These are phyloP conservation scores for Laspeyria flexula DNA, from an alignment of 2,888 invertebrate species.

Conservation along the genomic window DNA sequence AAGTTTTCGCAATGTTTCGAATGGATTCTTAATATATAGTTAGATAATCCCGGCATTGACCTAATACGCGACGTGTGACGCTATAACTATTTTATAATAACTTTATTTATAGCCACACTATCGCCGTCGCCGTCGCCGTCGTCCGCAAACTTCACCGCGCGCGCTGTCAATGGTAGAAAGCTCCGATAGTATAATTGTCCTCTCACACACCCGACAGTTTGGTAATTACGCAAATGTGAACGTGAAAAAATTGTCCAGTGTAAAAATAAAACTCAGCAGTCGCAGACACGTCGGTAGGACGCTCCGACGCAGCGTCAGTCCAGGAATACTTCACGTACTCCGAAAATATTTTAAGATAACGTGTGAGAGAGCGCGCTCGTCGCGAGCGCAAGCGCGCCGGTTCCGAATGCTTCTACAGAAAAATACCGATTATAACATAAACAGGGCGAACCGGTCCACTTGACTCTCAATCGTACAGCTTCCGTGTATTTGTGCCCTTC, in stretches of 20 bases:
- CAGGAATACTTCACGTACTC: slow-evolving; percentile 53
- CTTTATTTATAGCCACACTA: slow-evolving; percentile 22
- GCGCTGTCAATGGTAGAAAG: slow-evolving; percentile 15
- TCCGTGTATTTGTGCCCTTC: slow-evolving; percentile 4
- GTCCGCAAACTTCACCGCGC: slow-evolving; percentile 3
- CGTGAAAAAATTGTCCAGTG: slow-evolving; percentile 49
- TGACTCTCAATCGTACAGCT: not conserved
- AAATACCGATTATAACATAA: slow-evolving; percentile 32
- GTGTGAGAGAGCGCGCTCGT: slow-evolving; percentile 39
- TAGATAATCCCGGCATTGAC: slow-evolving; percentile 33
- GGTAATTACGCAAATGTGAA: slow-evolving; percentile 53
- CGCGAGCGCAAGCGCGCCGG: slow-evolving; percentile 8
- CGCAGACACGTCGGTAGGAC: slow-evolving; percentile 46
- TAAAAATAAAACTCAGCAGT: slow-evolving; percentile 59
- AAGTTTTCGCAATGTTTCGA: slow-evolving; percentile 14
- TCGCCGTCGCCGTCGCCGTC: slow-evolving; percentile 1
- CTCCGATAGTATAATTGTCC: slow-evolving; percentile 32
- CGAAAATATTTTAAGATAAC: slow-evolving; percentile 54
- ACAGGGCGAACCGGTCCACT: slow-evolving; percentile 15
- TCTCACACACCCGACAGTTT: slow-evolving; percentile 26
- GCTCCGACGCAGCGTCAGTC: slow-evolving; percentile 38
- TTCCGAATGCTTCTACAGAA: slow-evolving; percentile 20
- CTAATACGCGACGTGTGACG: slow-evolving; percentile 22
- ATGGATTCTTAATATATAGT: slow-evolving; percentile 16
- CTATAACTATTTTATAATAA: slow-evolving; percentile 17